Evolutionary conservation across 2,888 invertebrate genomes (phyloP).

Genomic region (Pterostichus madidus): DNA sequence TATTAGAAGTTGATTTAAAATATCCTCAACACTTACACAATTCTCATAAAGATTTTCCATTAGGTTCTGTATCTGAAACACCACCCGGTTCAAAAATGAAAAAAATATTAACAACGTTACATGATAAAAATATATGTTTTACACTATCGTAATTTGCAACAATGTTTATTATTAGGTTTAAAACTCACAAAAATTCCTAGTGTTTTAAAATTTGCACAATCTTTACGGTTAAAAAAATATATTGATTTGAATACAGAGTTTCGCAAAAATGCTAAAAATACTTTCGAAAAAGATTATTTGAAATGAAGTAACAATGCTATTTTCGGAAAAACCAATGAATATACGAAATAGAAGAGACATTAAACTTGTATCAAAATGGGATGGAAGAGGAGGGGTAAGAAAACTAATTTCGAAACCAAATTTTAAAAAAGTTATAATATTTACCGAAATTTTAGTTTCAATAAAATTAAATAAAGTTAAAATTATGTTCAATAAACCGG

Average conservation of each 20-base stretch:
- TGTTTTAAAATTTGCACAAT: conserved; percentile 74
- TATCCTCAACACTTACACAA: conserved; percentile 32
- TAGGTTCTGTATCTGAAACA: conserved; percentile 65
- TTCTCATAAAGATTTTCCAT: conserved; percentile 68
- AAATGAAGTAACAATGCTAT: conserved; percentile 74
- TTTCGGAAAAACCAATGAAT: conserved; percentile 74
- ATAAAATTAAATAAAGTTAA: conserved; percentile 64
- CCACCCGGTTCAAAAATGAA: conserved; percentile 62
- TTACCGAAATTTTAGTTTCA: conserved; percentile 59
- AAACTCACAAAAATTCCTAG: conserved; percentile 69
- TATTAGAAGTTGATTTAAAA: conserved; percentile 73
- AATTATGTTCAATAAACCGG: conserved; percentile 69
- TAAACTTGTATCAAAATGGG: conserved; percentile 69
- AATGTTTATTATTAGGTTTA: conserved; percentile 70
- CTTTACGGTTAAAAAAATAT: conserved; percentile 73
- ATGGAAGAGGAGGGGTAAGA: not conserved
- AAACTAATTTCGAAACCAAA: conserved; percentile 65
- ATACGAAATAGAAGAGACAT: conserved; percentile 69
- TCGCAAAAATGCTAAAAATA: conserved; percentile 69
- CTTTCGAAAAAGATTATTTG: conserved; percentile 69
- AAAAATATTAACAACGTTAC: conserved; percentile 68
- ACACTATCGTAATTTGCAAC: conserved; percentile 71
- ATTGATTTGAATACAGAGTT: conserved; percentile 74
- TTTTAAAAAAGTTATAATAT: conserved; percentile 64
- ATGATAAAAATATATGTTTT: conserved; percentile 70